These are phyloP conservation scores for Anthoscopus minutus DNA, from an alignment of 2,113 vertebrate genomes.

Conservation along the genomic window DNA sequence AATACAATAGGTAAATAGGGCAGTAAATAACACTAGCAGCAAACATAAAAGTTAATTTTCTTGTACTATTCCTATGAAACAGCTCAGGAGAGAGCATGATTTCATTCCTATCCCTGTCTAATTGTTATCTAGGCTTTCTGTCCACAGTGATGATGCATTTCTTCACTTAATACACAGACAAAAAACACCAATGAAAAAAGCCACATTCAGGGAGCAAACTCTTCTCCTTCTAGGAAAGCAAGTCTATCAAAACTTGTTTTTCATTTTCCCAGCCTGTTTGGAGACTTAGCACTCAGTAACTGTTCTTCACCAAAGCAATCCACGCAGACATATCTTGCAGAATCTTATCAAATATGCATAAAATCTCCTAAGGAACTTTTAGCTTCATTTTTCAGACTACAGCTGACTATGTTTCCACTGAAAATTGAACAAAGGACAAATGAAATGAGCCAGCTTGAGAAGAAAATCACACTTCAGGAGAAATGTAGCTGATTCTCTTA, in stretches of 20 bases:
- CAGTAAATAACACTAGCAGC: background rate
- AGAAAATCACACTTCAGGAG: background rate
- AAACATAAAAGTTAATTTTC: background rate
- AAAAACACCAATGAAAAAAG: background rate
- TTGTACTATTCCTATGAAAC: background rate
- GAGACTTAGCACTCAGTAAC: background rate
- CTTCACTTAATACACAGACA: background rate
- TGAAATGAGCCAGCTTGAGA: background rate
- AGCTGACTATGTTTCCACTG: background rate
- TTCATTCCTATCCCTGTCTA: background rate
- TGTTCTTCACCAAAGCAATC: background rate
- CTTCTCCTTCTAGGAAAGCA: background rate
- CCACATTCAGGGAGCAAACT: background rate
- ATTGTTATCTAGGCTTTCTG: background rate
- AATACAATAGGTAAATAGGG: background rate
- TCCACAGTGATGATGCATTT: background rate
- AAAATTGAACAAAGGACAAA: background rate
- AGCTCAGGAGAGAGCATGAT: background rate
- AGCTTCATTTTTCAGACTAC: background rate
- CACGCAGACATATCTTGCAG: background rate
- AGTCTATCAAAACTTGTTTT: background rate
- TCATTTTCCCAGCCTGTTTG: background rate
- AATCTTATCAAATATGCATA: background rate
- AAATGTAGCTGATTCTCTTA: background rate
- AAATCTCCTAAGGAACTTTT: background rate